Conservation (phyloP, 2,113 vertebrate species). For the Corythornis vintsioides region DNA sequence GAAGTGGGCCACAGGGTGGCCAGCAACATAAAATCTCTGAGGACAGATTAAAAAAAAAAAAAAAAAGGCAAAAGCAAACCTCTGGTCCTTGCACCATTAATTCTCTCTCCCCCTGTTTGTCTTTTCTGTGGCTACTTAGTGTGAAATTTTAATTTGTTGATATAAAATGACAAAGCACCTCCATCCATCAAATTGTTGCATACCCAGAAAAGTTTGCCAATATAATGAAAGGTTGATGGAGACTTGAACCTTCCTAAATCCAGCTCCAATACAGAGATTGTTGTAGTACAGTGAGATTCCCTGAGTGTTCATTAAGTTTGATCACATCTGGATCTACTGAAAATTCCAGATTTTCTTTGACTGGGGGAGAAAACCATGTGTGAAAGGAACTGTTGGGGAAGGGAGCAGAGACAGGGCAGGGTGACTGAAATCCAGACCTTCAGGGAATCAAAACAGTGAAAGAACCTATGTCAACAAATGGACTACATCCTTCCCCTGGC, state of each 20-base stretch:
- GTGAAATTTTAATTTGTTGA: neutral
- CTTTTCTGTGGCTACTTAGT: neutral
- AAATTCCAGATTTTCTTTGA: neutral
- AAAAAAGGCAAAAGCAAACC: no score
- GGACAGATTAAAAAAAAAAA: neutral
- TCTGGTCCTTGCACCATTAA: neutral
- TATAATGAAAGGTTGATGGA: neutral
- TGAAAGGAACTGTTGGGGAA: neutral
- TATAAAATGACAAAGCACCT: neutral
- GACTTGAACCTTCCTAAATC: neutral
- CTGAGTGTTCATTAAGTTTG: neutral
- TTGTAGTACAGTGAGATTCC: neutral
- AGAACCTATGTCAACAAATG: neutral
- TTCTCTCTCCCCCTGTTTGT: neutral
- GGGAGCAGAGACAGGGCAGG: neutral
- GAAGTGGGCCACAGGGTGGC: neutral
- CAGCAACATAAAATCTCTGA: neutral
- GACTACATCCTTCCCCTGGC: neutral
- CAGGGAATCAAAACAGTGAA: neutral
- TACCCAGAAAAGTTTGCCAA: neutral
- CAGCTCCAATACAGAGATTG: neutral
- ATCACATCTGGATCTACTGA: neutral
- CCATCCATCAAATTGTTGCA: neutral
- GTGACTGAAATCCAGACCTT: neutral
- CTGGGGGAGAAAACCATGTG: neutral